These are phyloP conservation scores for Heteromormyrus szaboi DNA, from an alignment of 2,797 vertebrate species.

Conservation along the genomic window DNA sequence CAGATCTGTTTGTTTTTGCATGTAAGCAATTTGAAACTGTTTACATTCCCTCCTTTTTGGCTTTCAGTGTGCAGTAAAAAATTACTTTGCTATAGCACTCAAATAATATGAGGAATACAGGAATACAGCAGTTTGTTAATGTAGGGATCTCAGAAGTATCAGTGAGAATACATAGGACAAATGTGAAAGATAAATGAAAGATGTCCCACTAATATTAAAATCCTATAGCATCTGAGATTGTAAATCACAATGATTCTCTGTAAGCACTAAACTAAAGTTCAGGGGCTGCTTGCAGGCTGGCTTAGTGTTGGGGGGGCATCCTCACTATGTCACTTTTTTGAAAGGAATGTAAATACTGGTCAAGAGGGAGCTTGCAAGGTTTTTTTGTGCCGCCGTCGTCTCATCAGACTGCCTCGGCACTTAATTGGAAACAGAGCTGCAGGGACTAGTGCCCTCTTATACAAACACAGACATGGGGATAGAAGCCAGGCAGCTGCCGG, in stretches of 20 bases:
- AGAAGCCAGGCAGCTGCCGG: neutral
- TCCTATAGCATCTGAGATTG: neutral
- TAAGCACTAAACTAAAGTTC: neutral
- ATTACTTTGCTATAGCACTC: neutral
- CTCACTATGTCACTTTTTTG: neutral
- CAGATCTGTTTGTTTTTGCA: neutral
- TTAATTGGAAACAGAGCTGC: constrained; percentile 8
- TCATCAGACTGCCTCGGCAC: neutral
- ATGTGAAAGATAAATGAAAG: neutral
- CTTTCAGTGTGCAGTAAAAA: neutral
- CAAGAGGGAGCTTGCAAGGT: neutral
- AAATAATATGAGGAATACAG: neutral
- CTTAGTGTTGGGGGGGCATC: neutral
- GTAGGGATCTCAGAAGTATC: neutral
- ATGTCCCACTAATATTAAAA: neutral
- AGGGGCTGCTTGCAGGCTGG: neutral
- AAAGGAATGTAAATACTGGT: neutral
- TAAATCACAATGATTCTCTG: neutral
- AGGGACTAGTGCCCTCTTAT: neutral
- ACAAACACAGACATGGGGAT: neutral
- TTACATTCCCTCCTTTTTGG: neutral
- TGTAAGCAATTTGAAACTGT: neutral
- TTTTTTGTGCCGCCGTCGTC: neutral
- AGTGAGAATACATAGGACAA: neutral
- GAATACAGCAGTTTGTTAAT: neutral